These are phyloP conservation scores for Lucilia cuprina DNA, from an alignment of 1,140 invertebrate species.

Conservation along the genomic window DNA sequence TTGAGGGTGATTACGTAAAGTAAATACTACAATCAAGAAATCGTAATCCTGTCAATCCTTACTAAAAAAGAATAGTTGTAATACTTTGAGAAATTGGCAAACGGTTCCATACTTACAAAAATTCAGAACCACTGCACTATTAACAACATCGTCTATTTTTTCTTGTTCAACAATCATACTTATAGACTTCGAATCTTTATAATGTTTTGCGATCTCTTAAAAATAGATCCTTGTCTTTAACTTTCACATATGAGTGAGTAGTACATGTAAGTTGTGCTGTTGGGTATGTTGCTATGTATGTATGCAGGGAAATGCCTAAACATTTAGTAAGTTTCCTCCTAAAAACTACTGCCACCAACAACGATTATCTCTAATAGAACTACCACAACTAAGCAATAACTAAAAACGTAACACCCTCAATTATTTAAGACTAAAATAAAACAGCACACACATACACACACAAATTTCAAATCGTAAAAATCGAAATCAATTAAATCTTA, in stretches of 20 bases:
- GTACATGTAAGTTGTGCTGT: background rate
- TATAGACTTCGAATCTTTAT: slow-evolving; percentile 25
- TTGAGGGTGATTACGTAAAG: too few species aligned
- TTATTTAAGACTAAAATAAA: background rate
- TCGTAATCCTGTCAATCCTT: too few species aligned
- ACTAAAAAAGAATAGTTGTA: too few species aligned
- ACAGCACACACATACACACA: background rate
- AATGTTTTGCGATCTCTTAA: slow-evolving; percentile 27
- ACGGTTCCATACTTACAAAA: too few species aligned
- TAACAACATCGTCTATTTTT: background rate
- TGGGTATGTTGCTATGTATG: too few species aligned
- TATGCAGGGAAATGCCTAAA: slow-evolving; percentile 19
- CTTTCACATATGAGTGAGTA: background rate
- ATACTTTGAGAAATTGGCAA: too few species aligned
- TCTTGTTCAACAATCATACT: slow-evolving; percentile 9
- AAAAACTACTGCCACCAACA: background rate
- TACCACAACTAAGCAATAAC: background rate
- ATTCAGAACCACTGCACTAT: background rate
- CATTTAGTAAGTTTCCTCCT: background rate
- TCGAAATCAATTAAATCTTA: slow-evolving; percentile 31
- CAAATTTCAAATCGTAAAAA: background rate
- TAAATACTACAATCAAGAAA: too few species aligned
- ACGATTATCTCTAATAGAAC: too few species aligned
- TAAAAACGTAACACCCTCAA: slow-evolving; percentile 28
- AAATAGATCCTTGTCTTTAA: slow-evolving; percentile 15